Base-by-base conservation (phyloP, 2,888 invertebrate genomes). In the Tipula helvola region DNA sequence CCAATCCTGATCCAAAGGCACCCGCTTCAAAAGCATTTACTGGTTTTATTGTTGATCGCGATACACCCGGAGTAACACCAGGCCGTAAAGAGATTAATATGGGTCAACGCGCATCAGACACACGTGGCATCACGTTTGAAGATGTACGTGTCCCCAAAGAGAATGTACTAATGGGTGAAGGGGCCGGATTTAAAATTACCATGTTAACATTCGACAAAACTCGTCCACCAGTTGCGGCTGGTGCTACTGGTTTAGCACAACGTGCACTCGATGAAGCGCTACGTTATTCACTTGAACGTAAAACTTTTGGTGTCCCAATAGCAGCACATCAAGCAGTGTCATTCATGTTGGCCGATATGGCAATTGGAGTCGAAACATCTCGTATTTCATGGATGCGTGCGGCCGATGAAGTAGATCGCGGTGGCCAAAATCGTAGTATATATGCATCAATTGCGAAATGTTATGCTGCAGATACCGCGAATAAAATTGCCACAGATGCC, bases 301-400 rank as follows among this genome's bases (percentile, higher is more conserved):
- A 97, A 92, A 94, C 98, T 0, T 98, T 98, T 91, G 97, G 97
- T 8, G 95, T 95, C 85, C 93, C 94, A 0, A 95, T 96, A 89
- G 93, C 94, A 0, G 90, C 93, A 18, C 96, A 96, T 90, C 96
- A 98, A 93, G 97, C 96, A 0, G 95, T 98, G 3, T 94, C 97
- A 0, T 98, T 98, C 92, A 94, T 98, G 93, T 91, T 98, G 52
- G 97, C 98, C 3, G 98, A 98, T 89, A 98, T 98, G 97, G 94
- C 95, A 0, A 95, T 96, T 87, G 96, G 95, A 1, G 93, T 96
- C 10, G 97, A 97, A 90, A 94, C 95, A 1, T 93, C 97, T 0
- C 94, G 97, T 86, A 92, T 97, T 86, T 95, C 96, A 16, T 97
- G 96, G 93, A 94, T 95, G 93, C 94, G 94, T 89, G 92, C 97